A percentile compares a stretch with the other conserved stretches of the same genome.
These are phyloP conservation scores for Antheraea pernyi DNA, from an alignment of 1,140 invertebrate genomes.

Conservation along the genomic window DNA sequence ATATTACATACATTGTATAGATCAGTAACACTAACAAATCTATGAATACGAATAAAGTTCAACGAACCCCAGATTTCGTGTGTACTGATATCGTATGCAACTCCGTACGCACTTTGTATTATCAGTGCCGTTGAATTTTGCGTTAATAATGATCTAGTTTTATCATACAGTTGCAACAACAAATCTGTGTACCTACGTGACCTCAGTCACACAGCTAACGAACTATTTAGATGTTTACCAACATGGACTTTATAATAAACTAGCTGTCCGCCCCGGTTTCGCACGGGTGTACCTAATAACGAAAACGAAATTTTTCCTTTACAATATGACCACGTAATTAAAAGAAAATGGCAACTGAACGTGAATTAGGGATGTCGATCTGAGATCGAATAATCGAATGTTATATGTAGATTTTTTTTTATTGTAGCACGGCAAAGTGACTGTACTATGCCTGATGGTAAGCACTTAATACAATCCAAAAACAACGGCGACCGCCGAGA, in stretches of 20 bases:
- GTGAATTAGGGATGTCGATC: too few species aligned
- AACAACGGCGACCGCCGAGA: too few species aligned
- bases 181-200: conserved; percentile 10
- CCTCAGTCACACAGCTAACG: neutral
- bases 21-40: neutral
- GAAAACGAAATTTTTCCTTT: too few species aligned
- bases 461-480: too few species aligned
- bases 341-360: too few species aligned
- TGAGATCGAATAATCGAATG: too few species aligned
- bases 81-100: conserved; percentile 9
- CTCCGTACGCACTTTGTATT: conserved; percentile 22
- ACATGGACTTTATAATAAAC: neutral
- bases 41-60: conserved; percentile 23
- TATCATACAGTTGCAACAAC: neutral
- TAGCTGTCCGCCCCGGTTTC: too few species aligned
- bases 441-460: too few species aligned
- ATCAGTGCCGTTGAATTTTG: conserved; percentile 30
- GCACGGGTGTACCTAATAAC: too few species aligned
- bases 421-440: too few species aligned
- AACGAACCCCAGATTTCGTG: conserved; percentile 29
- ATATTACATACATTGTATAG: conserved; percentile 5
- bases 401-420: too few species aligned
- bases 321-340: too few species aligned
- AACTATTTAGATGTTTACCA: neutral
- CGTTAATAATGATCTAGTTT: conserved; percentile 26